A percentile compares a stretch with the other conserved stretches of the same genome.
These are phyloP conservation scores for Serrognathus titanus DNA, from an alignment of 2,888 invertebrate species.

Conservation along the genomic window DNA sequence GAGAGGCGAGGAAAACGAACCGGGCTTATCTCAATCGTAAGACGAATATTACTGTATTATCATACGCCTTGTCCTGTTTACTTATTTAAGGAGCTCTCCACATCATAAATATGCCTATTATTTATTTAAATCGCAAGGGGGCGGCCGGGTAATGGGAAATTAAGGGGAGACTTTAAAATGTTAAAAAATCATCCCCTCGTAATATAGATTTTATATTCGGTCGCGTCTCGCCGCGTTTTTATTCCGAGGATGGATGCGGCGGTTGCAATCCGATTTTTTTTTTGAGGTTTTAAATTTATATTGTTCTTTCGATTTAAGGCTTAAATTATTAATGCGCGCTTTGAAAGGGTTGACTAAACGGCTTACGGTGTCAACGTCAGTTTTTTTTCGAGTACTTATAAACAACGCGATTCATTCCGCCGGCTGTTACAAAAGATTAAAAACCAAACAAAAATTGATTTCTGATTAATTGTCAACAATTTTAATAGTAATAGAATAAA, in stretches of 20 bases:
- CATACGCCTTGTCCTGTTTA: constrained; percentile 30
- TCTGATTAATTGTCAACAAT: too few species aligned
- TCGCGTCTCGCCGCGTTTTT: constrained; percentile 5
- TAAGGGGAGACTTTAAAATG: constrained; percentile 31
- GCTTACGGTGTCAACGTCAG: too few species aligned
- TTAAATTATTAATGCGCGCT: constrained; percentile 3
- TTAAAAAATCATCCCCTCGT: constrained; percentile 23
- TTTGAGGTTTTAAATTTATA: constrained; percentile 18
- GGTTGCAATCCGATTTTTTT: too few species aligned
- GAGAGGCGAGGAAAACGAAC: too few species aligned
- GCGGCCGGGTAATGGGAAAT: constrained; percentile 31
- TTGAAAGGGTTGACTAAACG: too few species aligned
- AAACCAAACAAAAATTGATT: too few species aligned
- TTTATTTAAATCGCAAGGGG: constrained; percentile 41
- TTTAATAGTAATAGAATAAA: too few species aligned
- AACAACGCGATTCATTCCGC: too few species aligned
- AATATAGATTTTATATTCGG: constrained; percentile 21
- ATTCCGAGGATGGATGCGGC: too few species aligned
- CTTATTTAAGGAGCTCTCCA: constrained; percentile 37
- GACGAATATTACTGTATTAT: constrained; percentile 29
- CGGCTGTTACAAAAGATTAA: too few species aligned
- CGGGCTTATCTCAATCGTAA: constrained; percentile 20
- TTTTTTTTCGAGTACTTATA: too few species aligned
- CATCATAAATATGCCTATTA: constrained; percentile 43
- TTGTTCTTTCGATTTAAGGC: constrained; percentile 15